Base-by-base conservation (phyloP, 2,888 invertebrate genomes). In the Chaetogeoica ovagalla region DNA sequence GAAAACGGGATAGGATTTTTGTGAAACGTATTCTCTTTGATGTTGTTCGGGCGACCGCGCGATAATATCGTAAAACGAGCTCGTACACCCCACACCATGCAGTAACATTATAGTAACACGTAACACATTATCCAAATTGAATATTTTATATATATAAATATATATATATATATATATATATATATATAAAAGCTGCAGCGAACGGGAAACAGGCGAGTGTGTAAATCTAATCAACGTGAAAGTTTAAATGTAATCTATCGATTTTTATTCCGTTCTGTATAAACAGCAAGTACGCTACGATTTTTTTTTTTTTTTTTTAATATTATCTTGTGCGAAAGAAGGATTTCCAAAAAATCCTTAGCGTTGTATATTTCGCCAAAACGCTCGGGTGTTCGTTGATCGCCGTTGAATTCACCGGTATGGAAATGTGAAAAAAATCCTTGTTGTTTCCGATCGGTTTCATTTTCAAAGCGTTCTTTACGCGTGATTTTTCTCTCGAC, bases 111-210 rank as follows among this genome's bases (percentile, higher is more conserved):
- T 19, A 8, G 2, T 4, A 37, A 11, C 30, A 55, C 15, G n/a
- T 30, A 30, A 63, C 63, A 21, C 73, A 74, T 74, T 74, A 74
- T 74, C 73, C 21, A 55, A 74, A 74, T 74, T 74, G 63, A 74
- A 74, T 74, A 65, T 74, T 65, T 37, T 37, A 55, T 30, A 30
- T 30, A n/a, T n/a, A n/a, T n/a, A n/a, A n/a, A n/a, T n/a, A n/a
- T n/a, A n/a, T n/a, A n/a, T n/a, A n/a, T n/a, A n/a, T n/a, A n/a
- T n/a, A n/a, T n/a, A n/a, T n/a, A n/a, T n/a, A n/a, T n/a, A n/a
- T n/a, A 30, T 30, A 30, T 30, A 30, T 48, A 65, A 55, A 37
- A 55, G 73, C 9, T 17, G 9, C 30, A 30, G 30, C 17, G 21
- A n/a, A 74, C 55, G 55, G 30, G 52, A 63, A 65, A 39, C 37